Base-by-base conservation (phyloP, 2,888 invertebrate species). In the Brassicogethes aeneus region DNA sequence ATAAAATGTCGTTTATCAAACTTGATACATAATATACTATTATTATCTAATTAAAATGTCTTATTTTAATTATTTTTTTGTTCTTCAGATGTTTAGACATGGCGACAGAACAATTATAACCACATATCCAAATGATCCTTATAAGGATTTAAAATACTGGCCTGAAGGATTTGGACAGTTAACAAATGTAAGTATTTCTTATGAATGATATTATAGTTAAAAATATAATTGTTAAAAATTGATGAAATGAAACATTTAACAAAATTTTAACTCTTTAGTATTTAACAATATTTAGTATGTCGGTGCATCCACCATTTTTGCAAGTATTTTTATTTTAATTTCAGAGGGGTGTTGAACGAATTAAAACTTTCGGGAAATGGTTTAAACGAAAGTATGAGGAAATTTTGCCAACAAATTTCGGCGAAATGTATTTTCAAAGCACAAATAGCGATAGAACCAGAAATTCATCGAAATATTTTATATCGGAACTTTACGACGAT, bases 141-240 rank as follows among this genome's bases (percentile, higher is more conserved):
- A 85, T 66, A 68, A 68, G 14, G 77, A 87, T 57, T 74, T 74
- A 48, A 78, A 80, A 2, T 69, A 71, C 33, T 94, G 93, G 92
- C 87, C 90, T 1, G 83, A 80, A 7, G 86, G 82, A 48, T 90
- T 82, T 70, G 92, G 91, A 1, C 85, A 94, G 61, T 69, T 95
- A 10, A 93, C 93, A 0, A 85, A 85, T 67, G 87, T 85, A 67
- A 73, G 74, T 68, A 38, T 13, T 23, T n/a, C n/a, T n/a, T n/a
- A n/a, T n/a, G n/a, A n/a, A n/a, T n/a, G n/a, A n/a, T n/a, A n/a
- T n/a, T n/a, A n/a, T n/a, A n/a, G n/a, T n/a, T n/a, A n/a, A n/a
- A n/a, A n/a, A n/a, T n/a, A n/a, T n/a, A n/a, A n/a, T n/a, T n/a
- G n/a, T n/a, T n/a, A n/a, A n/a, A n/a, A n/a, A n/a, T n/a, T n/a